Base-by-base conservation (phyloP, 1,140 invertebrate species). In the Drosophila hydei region DNA sequence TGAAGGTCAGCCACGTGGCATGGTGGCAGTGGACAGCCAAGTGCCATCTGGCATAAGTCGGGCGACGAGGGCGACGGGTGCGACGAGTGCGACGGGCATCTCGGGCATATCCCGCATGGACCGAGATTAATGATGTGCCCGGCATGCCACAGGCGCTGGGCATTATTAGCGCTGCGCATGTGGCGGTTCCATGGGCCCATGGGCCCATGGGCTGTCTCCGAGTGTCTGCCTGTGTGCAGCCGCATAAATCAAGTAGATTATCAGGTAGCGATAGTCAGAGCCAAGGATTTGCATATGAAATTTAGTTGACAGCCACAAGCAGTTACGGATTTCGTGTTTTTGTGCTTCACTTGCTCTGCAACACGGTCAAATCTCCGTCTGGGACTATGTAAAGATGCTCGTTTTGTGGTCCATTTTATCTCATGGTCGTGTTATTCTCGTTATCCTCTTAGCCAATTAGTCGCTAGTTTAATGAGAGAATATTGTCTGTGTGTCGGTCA, bases 201-300 rank as follows among this genome's bases (percentile, higher is more conserved):
- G 21, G 19, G 45, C 12, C 16, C 16, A 9, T 43, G 14, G 42
- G 52, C 36, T n/a, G n/a, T 42, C 27, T 42, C 52, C 19, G 9
- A n/a, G 36, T 48, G 40, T 36, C 27, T 14, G 23, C 7, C 8
- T 40, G 16, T 64, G 64, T 83, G 79, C 79, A 75, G 67, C 55
- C 72, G 75, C 79, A 83, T 83, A 83, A 83, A 83, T 83, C 79
- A 83, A 83, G 63, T 52, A 83, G 79, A 83, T 83, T 83, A 83
- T 83, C 79, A 83, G 79, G 79, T 83, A 83, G 75, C 55, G 67
- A 84, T 78, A 83, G 79, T 83, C 79, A 65, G 62, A 48, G 42
- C 50, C 45, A 72, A 75, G 79, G 79, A 83, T 83, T 83, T 83
- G 79, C 79, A 83, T 83, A 83, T 83, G 79, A 83, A 84, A 83